Base-by-base conservation (phyloP, 2,888 invertebrate species). In the Heterodera filipjevi region DNA sequence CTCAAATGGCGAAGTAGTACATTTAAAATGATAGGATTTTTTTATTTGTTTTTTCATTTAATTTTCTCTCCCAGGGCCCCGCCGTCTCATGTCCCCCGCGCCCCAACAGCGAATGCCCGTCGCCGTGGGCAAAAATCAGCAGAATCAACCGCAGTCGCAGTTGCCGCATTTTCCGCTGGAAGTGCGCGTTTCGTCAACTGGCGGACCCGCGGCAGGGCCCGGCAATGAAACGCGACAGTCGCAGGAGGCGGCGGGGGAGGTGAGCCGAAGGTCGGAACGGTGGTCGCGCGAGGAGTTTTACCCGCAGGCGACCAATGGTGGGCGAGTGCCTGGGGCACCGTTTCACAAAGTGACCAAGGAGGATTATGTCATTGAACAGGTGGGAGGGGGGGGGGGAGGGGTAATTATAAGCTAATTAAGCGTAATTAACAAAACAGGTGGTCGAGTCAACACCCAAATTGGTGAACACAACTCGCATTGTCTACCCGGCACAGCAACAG, bases 311-410 rank as follows among this genome's bases (percentile, higher is more conserved):
- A 27, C 1, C 27, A 59, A n/a, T n/a, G n/a, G 22, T 27, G 68
- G 33, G 22, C 32, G 33, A 14, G 33, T 33, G 33, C 68, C 35
- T 19, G 68, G 68, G 22, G 68, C 32, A 27, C 68, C 68, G 1
- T 68, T 35, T 32, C 68, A 35, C 68, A 68, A 68, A 32, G 68
- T 68, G 68, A 68, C 68, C 33, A 68, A 68, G 68, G 68, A 68
- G 68, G 33, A 68, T 35, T 68, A 68, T 32, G 35, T 35, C 14
- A 68, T 68, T 33, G 68, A 68, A 35, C 68, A 68, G 35, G 68
- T 68, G 30, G n/a, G n/a, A n/a, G n/a, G n/a, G n/a, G n/a, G n/a
- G n/a, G n/a, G n/a, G n/a, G n/a, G n/a, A n/a, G n/a, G n/a, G 66
- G 27, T 22, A 22, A 64, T 66, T 5, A 16, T 32, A 16, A 68